These are phyloP conservation scores for Mythimna loreyi DNA, from an alignment of 2,888 invertebrate species.

Conservation along the genomic window DNA sequence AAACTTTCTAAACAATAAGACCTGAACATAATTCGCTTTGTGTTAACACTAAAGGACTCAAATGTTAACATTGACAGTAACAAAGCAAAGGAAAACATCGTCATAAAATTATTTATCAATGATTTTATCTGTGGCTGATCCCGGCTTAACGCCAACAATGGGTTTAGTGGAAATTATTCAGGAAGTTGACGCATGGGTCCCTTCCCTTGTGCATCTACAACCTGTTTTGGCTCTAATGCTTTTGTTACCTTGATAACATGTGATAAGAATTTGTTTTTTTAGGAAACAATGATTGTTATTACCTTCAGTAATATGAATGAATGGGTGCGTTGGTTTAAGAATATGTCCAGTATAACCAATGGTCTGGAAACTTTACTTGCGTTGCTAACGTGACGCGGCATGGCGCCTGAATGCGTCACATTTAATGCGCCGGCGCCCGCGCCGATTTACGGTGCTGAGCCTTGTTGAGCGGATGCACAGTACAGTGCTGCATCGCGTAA, in stretches of 20 bases:
- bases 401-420: too few relatives aligned
- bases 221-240: conserved; percentile 74
- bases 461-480: too few relatives aligned
- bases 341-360: background rate
- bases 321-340: background rate
- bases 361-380: too few relatives aligned
- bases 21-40: conserved; percentile 26
- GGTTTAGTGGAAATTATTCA: conserved; percentile 70
- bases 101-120: conserved; percentile 67
- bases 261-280: conserved; percentile 67
- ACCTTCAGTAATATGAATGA: background rate
- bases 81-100: conserved; percentile 61
- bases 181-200: conserved; percentile 86
- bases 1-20: conserved; percentile 12
- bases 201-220: conserved; percentile 68
- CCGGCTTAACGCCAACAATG: conserved; percentile 73
- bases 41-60: conserved; percentile 54
- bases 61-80: conserved; percentile 46
- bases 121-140: conserved; percentile 78
- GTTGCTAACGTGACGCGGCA: background rate
- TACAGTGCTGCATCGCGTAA: too few relatives aligned
- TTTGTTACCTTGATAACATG: conserved; percentile 78
- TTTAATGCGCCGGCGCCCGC: too few relatives aligned
- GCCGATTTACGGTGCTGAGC: too few relatives aligned
- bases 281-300: conserved; percentile 26